Evolutionary conservation across 2,888 invertebrate genomes (phyloP), one percentile per base, ranked within the genome.

Genomic region (Eubasilissa splendida): DNA sequence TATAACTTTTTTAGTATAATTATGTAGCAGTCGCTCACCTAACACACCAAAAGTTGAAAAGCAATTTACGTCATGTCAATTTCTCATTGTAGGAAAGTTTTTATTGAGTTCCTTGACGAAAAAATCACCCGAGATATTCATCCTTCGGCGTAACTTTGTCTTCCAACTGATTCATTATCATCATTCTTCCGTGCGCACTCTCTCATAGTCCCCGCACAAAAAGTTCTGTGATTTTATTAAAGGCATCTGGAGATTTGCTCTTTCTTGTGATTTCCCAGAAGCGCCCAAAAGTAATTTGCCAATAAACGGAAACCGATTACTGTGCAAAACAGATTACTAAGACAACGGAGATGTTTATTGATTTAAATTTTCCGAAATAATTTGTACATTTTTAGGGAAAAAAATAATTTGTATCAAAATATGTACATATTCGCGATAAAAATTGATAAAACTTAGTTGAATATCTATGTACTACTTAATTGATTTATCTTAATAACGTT

Each of bases 51-150:
- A 76, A 76, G 76, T 76, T 66, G 76, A 76, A 56, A 76, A 59
- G 22, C 81, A 82, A 82, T 82, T 82, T 76, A 76, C 76, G 81
- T 79, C 81, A 82, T 59, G 79, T 79, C 79, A 79, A 79, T 79
- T 79, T 53, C 58, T 58, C 42, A 73, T 78, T 54, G 60, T 53
- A 11, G 68, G 22, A 78, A 73, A 78, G 56, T 56, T 60, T 66
- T 76, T 70, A 22, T 54, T n/a, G 52, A 65, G 56, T 76, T 68
- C 42, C 70, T 54, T 71, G 70, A 59, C 53, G 63, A 71, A 31
- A 42, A 73, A 80, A 71, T 52, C 60, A 56, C 52, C 74, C 74
- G 53, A 53, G 22, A 14, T 75, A 74, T 76, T 50, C 50, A 42
- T 50, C 60, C 33, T 42, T 59, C 53, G 54, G 63, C n/a, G 59